Base-by-base conservation (phyloP, 2,888 invertebrate genomes). In the Lepidochitona cinerea region DNA sequence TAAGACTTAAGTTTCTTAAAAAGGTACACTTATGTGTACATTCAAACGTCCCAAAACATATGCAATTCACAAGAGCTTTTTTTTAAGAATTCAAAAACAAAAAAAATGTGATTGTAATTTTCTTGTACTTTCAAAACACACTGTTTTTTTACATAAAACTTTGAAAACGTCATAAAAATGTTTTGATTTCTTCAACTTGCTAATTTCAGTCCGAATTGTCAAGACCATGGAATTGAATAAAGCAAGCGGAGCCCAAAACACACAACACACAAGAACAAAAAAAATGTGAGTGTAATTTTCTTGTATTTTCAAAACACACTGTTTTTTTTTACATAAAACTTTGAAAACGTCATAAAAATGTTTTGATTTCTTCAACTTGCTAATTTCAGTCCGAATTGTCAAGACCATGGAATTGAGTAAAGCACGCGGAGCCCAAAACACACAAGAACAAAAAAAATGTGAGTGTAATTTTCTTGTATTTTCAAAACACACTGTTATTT, bases 211-310 rank as follows among this genome's bases (percentile, higher is more conserved):
- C n/a, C 9, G 29, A n/a, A 59, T 23, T 26, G 12, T 59, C 18
- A 37, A 41, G n/a, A 5, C 49, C 68, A 68, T 68, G 68, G 29
- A 68, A 68, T 18, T 7, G 23, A 6, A 68, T n/a, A 41, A 68
- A 68, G 26, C 68, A 68, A 5, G 9, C 37, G 18, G 68, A 68
- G 9, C 68, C 68, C 9, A 68, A 14, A 7, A 68, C 41, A 26
- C 68, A 68, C 9, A 66, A n/a, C n/a, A n/a, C n/a, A n/a, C n/a
- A n/a, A n/a, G n/a, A n/a, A n/a, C n/a, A n/a, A n/a, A n/a, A n/a
- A n/a, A n/a, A n/a, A n/a, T n/a, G n/a, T n/a, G n/a, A n/a, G n/a
- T n/a, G n/a, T n/a, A n/a, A n/a, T n/a, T n/a, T n/a, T 18, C 41
- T 9, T 41, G 9, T 41, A 41, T 41, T 41, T 9, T 41, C 41